Base-by-base conservation (phyloP, 2,113 vertebrate species). In the Taxidea taxus region DNA sequence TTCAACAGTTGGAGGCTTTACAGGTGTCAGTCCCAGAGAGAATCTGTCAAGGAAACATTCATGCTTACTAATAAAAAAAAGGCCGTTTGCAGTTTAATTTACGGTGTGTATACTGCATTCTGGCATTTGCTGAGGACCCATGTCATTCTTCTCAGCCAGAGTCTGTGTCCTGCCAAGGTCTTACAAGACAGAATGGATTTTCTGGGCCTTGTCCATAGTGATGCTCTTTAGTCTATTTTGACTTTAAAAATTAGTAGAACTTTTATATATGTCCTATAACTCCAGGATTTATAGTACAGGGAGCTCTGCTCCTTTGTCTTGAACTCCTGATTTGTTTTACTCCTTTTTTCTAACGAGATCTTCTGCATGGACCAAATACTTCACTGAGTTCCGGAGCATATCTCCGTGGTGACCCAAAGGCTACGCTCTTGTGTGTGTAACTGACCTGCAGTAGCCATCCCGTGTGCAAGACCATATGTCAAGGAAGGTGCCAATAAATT, bases 341-440 rank as follows among this genome's bases (percentile, higher is more conserved):
- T 75, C 4, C 44, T 58, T 51, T 74, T 51, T 81, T 54, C 78
- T 39, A 31, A 2, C 0, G 1, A 81, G 68, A 1, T 25, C 37
- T 37, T 87, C 78, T 51, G 66, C 81, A 78, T 75, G 92, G 87
- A 90, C 70, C 94, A 86, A 92, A 85, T 80, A 47, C 49, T 49
- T 62, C 15, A 83, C 66, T 29, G 14, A 29, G 84, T 1, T 0
- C 42, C 25, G 44, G 80, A 56, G n/a, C 1, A 0, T 77, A 4
- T 72, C 88, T 90, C 84, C 42, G 3, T 6, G 68, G 66, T 37
- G 25, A 80, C 60, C 75, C 60, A 2, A 21, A 82, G 90, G 80
- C 75, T 88, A 51, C 34, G 0, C 81, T 44, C 42, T 2, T 72
- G n/a, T 58, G 64, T 37, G 15, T 66, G 15, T 75, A 8, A 34